Percentiles rank a stretch among this genome's conserved stretches.
These are phyloP conservation scores for Aricia agestis DNA, from an alignment of 1,140 invertebrate genomes.

Conservation along the genomic window DNA sequence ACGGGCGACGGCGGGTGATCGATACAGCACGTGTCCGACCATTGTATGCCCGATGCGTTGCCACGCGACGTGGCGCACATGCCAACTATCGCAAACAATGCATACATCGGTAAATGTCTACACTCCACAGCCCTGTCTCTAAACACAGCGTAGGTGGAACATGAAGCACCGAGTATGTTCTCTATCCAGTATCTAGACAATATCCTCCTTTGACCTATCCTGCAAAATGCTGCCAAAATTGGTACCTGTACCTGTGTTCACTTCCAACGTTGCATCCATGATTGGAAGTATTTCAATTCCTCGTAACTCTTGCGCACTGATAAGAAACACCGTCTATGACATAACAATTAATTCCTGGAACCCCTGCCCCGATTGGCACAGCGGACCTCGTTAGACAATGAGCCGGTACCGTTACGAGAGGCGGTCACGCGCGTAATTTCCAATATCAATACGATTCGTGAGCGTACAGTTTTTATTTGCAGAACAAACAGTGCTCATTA, in stretches of 20 bases:
- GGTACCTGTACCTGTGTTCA: too few relatives aligned
- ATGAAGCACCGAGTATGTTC: too few relatives aligned
- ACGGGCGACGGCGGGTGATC: slow-evolving; percentile 31
- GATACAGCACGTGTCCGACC: slow-evolving; percentile 65
- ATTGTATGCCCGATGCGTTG: slow-evolving; percentile 64
- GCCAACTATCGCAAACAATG: slow-evolving; percentile 59
- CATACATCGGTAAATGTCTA: slow-evolving; percentile 55
- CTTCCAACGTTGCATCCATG: not conserved
- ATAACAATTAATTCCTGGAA: slow-evolving; percentile 5
- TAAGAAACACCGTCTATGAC: not conserved
- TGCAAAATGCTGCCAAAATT: too few relatives aligned
- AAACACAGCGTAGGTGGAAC: too few relatives aligned
- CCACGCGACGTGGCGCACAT: slow-evolving; percentile 56
- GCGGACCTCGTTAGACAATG: slow-evolving; percentile 33
- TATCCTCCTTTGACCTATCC: too few relatives aligned
- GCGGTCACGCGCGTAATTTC: slow-evolving; percentile 45
- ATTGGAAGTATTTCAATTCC: not conserved
- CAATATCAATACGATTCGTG: slow-evolving; percentile 52
- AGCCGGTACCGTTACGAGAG: slow-evolving; percentile 41
- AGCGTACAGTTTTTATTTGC: slow-evolving; percentile 45
- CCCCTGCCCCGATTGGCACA: slow-evolving; percentile 1
- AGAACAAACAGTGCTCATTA: slow-evolving; percentile 43
- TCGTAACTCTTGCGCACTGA: not conserved
- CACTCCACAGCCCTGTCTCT: not conserved
- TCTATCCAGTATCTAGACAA: too few relatives aligned